Conservation (phyloP, 2,888 invertebrate genomes). For the Heliconius hortense region DNA sequence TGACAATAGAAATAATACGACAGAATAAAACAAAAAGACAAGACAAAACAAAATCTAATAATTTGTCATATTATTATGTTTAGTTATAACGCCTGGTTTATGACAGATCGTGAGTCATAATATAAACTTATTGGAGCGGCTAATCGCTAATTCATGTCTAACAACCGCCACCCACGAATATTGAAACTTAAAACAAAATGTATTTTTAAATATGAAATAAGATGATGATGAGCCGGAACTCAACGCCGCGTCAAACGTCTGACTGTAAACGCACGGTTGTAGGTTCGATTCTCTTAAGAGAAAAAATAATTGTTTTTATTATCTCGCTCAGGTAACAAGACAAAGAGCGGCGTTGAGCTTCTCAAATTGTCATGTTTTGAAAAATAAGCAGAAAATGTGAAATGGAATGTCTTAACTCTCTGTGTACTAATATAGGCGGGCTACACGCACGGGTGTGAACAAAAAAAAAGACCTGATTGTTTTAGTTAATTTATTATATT, state of each 20-base stretch:
- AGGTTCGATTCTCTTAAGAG: too few species aligned
- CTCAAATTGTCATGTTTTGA: not conserved
- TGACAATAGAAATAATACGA: too few species aligned
- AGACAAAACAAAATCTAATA: not conserved
- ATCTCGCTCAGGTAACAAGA: not conserved
- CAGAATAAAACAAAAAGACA: not conserved
- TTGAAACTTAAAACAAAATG: not conserved
- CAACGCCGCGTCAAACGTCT: too few species aligned
- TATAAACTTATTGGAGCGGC: constrained; percentile 28
- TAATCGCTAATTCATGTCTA: constrained; percentile 32
- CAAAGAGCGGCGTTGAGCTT: not conserved
- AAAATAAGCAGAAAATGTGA: not conserved
- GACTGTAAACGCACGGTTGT: too few species aligned
- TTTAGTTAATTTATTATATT: too few species aligned
- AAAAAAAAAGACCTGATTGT: too few species aligned
- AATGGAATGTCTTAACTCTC: too few species aligned
- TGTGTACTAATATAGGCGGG: too few species aligned
- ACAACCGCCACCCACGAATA: constrained; percentile 33
- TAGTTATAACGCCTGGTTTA: constrained; percentile 8
- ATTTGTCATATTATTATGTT: not conserved
- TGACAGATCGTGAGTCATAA: constrained; percentile 26
- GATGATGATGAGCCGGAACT: not conserved
- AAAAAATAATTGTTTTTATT: not conserved
- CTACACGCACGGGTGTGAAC: too few species aligned
- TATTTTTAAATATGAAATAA: constrained; percentile 8